These are phyloP conservation scores for Toxotes jaculatrix DNA, from an alignment of 2,113 vertebrate species.

Conservation along the genomic window DNA sequence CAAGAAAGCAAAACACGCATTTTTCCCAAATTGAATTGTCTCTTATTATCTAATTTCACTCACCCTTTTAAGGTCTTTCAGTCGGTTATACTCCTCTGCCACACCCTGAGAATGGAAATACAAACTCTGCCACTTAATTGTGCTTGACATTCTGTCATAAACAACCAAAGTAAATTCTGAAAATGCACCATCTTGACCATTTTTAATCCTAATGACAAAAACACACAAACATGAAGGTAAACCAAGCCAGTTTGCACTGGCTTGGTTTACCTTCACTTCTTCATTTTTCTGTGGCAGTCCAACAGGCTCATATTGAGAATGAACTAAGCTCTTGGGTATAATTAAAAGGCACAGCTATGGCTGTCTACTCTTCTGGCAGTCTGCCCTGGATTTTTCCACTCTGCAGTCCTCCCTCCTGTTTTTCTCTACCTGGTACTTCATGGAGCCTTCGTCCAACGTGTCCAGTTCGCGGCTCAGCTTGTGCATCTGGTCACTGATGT, in stretches of 20 bases:
- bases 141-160: neutral
- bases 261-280: neutral
- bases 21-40: neutral
- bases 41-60: slow-evolving; percentile 50
- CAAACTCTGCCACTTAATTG: neutral
- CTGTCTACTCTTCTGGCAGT: slow-evolving; percentile 14
- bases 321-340: neutral
- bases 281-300: neutral
- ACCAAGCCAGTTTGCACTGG: too few relatives aligned
- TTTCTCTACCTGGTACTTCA: slow-evolving; percentile 86
- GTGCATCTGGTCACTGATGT: slow-evolving; percentile 86
- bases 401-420: neutral
- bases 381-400: slow-evolving; percentile 4
- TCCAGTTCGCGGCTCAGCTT: slow-evolving; percentile 87
- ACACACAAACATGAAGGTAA: neutral
- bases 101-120: slow-evolving; percentile 78
- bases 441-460: slow-evolving; percentile 77
- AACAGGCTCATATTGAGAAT: neutral
- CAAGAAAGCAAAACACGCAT: too few relatives aligned
- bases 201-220: neutral
- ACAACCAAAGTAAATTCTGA: neutral
- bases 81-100: slow-evolving; percentile 88
- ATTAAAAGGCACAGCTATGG: slow-evolving; percentile 24
- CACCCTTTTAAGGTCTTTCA: slow-evolving; percentile 88
- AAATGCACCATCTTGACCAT: neutral